phyloP scores from a whole-genome alignment of 2,113 vertebrate species.

The Eclectus roratus region DNA sequence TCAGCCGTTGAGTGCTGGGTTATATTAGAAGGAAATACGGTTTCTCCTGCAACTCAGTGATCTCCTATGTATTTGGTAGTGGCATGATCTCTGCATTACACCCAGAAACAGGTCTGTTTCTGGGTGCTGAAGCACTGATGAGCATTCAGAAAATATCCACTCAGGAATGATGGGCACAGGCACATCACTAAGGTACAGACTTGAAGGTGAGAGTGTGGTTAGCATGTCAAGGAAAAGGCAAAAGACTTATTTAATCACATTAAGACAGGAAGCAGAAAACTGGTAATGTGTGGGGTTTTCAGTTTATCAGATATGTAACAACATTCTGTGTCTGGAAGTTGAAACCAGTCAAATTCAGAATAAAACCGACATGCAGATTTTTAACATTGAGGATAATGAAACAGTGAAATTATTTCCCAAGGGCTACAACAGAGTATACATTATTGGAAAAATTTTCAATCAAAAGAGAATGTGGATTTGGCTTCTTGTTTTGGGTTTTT shows the following conservation, averaged over 20 bases:
- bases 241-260: not conserved
- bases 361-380: not conserved
- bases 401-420: conserved; percentile 24
- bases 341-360: conserved; percentile 18
- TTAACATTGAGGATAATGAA: conserved; percentile 8
- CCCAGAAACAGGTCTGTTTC: not conserved
- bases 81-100: not conserved
- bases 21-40: not conserved
- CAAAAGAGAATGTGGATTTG: not conserved
- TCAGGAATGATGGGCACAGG: not conserved
- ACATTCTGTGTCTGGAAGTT: not conserved
- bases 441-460: not conserved
- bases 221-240: not conserved
- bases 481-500: not conserved
- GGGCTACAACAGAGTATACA: not conserved
- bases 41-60: not conserved
- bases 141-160: not conserved
- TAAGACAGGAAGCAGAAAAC: not conserved
- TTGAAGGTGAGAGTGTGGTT: not conserved
- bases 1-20: not conserved
- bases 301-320: not conserved
- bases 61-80: not conserved
- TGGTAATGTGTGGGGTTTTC: not conserved
- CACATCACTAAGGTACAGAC: not conserved
- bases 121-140: not conserved